Percentiles rank a stretch among this genome's conserved stretches.
Conservation (phyloP, 2,888 invertebrate genomes). For the Linyphia triangularis region DNA sequence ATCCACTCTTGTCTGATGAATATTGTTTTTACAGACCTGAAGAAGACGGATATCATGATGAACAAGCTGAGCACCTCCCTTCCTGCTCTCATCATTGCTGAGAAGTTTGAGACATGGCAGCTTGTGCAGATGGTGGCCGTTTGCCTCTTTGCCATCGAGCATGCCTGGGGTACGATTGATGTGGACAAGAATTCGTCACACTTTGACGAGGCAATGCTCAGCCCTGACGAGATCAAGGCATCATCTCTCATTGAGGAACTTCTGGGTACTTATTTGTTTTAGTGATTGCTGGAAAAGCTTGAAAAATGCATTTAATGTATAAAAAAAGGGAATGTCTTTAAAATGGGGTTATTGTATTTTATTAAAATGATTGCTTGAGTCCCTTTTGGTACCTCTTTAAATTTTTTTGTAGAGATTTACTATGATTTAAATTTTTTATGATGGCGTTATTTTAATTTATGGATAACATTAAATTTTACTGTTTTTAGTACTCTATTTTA, state of each 20-base stretch:
- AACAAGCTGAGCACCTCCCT: conserved; percentile 86
- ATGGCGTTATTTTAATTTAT: too few species aligned
- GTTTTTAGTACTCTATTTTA: too few species aligned
- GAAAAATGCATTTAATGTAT: too few species aligned
- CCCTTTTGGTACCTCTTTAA: neutral
- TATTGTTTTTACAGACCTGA: conserved; percentile 82
- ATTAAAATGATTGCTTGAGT: too few species aligned
- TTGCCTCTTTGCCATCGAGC: conserved; percentile 85
- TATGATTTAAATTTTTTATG: too few species aligned
- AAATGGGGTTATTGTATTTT: too few species aligned
- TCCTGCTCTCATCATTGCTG: conserved; percentile 88
- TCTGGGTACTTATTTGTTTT: conserved; percentile 31
- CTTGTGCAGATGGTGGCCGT: conserved; percentile 89
- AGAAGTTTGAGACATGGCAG: conserved; percentile 87
- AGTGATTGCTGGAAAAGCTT: too few species aligned
- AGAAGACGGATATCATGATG: conserved; percentile 84
- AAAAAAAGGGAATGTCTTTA: too few species aligned
- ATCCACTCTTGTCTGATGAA: too few species aligned
- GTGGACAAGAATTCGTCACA: conserved; percentile 26
- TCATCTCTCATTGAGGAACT: conserved; percentile 64
- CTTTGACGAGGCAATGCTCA: conserved; percentile 50
- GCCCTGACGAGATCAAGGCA: conserved; percentile 62
- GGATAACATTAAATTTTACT: too few species aligned
- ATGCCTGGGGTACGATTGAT: conserved; percentile 69
- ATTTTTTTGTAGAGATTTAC: too few species aligned